Base-by-base conservation (phyloP, 2,113 vertebrate species). In the Rhinoptilus africanus region DNA sequence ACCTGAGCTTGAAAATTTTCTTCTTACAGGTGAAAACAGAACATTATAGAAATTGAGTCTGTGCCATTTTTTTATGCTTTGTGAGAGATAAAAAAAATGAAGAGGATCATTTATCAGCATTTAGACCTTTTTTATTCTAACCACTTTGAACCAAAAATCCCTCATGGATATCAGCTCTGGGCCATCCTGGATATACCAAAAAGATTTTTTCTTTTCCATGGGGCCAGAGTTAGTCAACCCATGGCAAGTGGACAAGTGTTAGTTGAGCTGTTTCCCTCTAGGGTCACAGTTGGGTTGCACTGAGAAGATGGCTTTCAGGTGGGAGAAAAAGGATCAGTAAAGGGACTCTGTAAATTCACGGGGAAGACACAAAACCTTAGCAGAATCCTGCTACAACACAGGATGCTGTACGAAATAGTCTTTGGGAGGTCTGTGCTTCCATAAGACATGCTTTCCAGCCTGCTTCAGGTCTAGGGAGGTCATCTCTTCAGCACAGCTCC, bases 1-100 rank as follows among this genome's bases (percentile, higher is more conserved):
- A 97, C 88, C 79, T 93, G 68, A 90, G 76, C 88, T 95, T 86
- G 88, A 93, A 96, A 96, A 92, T 94, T 91, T 89, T 93, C 88
- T 89, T 88, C 60, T 89, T 56, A 30, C 79, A 78, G 91, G 91
- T 92, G 88, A 93, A 96, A 95, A 89, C 92, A 97, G 90, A 95
- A 72, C 62, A 77, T 92, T 87, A 81, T 12, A 89, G 48, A 94
- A 96, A 92, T 91, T 64, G 92, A 87, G 39, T n/a, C 64, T 45
- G n/a, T 96, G 91, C 80, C 93, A 92, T 67, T 76, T 86, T 72
- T 91, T 74, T 45, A 81, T 66, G 28, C 60, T 84, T 87, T 57
- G 30, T 72, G 51, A 71, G 39, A 80, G 23, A 39, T 6, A 7
- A 53, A 63, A 35, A 35, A 92, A 92, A 8, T 0, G 5, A 63